phyloP scores from a whole-genome alignment of 2,797 vertebrate genomes.

The Ptychobarbus kaznakovi region DNA sequence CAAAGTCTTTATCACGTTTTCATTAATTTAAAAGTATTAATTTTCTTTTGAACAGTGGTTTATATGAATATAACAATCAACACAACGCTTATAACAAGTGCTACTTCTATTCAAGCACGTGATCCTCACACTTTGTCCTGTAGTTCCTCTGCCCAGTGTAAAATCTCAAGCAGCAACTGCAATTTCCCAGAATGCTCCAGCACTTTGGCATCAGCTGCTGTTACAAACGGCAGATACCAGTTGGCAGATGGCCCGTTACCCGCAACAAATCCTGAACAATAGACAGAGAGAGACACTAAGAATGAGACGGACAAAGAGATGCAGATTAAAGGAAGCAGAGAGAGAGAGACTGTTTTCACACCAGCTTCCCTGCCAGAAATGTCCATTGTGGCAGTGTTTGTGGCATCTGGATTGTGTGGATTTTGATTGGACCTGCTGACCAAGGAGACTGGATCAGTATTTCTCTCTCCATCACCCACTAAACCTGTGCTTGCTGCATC shows the following conservation, averaged over 20 bases:
- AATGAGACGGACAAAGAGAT: constrained; percentile 4
- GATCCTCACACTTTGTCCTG: constrained; percentile 92
- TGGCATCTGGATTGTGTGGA: constrained; percentile 5
- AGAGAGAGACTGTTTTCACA: background rate
- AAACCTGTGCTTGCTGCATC: background rate
- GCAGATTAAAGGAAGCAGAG: background rate
- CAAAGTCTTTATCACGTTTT: background rate
- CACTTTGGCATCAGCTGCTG: constrained; percentile 83
- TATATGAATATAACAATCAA: background rate
- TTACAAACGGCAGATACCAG: constrained; percentile 90
- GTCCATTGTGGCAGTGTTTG: background rate
- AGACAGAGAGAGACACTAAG: constrained; percentile 9
- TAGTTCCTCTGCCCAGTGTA: constrained; percentile 89
- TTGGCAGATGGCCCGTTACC: constrained; percentile 74
- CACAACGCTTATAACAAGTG: background rate
- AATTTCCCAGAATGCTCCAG: constrained; percentile 95
- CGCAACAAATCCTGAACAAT: constrained; percentile 73
- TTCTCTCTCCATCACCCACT: background rate
- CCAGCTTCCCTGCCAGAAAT: constrained; percentile 18
- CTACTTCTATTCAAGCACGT: background rate
- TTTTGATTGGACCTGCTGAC: background rate
- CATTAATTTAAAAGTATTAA: background rate
- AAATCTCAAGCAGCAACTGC: constrained; percentile 91
- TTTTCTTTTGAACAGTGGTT: background rate
- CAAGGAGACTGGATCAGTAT: background rate